phyloP scores from a whole-genome alignment of 2,888 invertebrate species.

The Troides oblongomaculatus region DNA sequence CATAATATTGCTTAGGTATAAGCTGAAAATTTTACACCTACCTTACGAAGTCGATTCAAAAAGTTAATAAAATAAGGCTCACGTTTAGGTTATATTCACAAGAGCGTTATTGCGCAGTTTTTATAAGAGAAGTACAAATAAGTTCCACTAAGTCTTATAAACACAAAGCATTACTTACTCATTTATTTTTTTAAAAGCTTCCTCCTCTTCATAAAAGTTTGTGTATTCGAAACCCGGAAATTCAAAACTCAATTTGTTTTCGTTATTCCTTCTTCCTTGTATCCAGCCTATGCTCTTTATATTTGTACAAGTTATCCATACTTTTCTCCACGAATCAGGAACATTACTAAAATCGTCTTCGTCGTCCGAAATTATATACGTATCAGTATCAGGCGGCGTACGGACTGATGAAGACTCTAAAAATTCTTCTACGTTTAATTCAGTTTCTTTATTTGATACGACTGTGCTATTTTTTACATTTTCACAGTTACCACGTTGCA shows the following conservation, averaged over 20 bases:
- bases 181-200: slow-evolving; percentile 59
- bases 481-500: slow-evolving; percentile 9
- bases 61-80: no score
- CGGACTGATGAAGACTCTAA: slow-evolving; percentile 42
- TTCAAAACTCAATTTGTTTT: slow-evolving; percentile 53
- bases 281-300: slow-evolving; percentile 57
- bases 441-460: not conserved
- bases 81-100: no score
- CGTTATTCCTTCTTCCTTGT: slow-evolving; percentile 45
- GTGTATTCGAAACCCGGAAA: slow-evolving; percentile 62
- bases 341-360: slow-evolving; percentile 34
- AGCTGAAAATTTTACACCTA: no score
- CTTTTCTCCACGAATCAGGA: slow-evolving; percentile 37
- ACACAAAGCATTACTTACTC: slow-evolving; percentile 53
- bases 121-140: no score
- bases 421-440: slow-evolving; percentile 52
- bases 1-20: no score
- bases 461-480: not conserved
- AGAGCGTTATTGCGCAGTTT: no score
- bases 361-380: slow-evolving; percentile 45
- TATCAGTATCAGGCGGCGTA: slow-evolving; percentile 37
- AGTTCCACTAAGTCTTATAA: not conserved
- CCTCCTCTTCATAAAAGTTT: slow-evolving; percentile 51
- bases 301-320: slow-evolving; percentile 59
- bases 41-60: no score